A percentile compares a stretch with the other conserved stretches of the same genome.
Evolutionary conservation across 2,888 invertebrate species (phyloP).

Genomic region (Drosophila subsilvestris): DNA sequence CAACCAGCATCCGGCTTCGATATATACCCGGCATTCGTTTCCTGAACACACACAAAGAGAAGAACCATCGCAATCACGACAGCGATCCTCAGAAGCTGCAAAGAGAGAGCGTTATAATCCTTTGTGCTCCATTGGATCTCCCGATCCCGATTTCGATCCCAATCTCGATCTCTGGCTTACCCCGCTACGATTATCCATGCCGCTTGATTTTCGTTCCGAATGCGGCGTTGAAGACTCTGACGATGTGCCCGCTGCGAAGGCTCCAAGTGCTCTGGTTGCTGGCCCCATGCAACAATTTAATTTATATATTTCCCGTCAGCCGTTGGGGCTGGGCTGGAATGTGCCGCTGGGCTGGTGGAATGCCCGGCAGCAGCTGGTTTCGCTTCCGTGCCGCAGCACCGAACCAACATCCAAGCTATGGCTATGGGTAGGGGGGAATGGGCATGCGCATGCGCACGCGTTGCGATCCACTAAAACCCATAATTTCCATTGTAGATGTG

Average conservation of each 20-base stretch:
- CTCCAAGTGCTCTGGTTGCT: slow-evolving; percentile 67
- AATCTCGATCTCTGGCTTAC: slow-evolving; percentile 48
- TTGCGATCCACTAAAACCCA: slow-evolving; percentile 44
- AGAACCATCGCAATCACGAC: slow-evolving; percentile 70
- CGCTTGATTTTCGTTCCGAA: slow-evolving; percentile 28
- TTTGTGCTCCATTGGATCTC: neutral
- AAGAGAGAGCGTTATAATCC: neutral
- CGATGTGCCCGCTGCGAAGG: slow-evolving; percentile 57
- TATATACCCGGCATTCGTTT: slow-evolving; percentile 74
- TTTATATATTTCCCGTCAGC: slow-evolving; percentile 55
- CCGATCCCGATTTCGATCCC: too few relatives aligned
- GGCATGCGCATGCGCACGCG: slow-evolving; percentile 59
- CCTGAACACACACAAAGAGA: slow-evolving; percentile 64
- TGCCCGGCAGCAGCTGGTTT: slow-evolving; percentile 48
- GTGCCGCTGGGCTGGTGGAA: slow-evolving; percentile 34
- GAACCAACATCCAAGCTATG: slow-evolving; percentile 13
- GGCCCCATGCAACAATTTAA: slow-evolving; percentile 63
- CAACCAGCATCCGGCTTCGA: too few relatives aligned
- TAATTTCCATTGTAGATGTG: slow-evolving; percentile 54
- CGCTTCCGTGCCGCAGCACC: slow-evolving; percentile 62
- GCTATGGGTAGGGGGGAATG: neutral
- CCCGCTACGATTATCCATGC: slow-evolving; percentile 69
- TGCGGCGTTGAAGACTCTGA: slow-evolving; percentile 29
- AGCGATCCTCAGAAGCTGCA: slow-evolving; percentile 70
- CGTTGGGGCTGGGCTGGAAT: slow-evolving; percentile 38